These are phyloP conservation scores for Trichonephila inaurata DNA, from an alignment of 1,140 invertebrate genomes.

Conservation along the genomic window DNA sequence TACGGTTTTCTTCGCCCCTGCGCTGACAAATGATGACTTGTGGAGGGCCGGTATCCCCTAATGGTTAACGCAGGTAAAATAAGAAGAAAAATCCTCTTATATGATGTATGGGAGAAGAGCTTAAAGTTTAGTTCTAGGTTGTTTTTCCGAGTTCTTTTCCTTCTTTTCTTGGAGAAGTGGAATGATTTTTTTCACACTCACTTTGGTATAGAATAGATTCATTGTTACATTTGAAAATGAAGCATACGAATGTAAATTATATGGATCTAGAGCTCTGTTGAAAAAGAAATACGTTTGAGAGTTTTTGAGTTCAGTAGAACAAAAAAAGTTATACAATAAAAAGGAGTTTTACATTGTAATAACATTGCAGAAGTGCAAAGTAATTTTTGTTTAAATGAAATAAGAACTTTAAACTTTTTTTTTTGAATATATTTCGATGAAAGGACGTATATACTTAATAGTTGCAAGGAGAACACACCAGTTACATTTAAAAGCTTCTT, in stretches of 20 bases:
- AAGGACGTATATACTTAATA: too few relatives aligned
- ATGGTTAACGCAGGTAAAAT: conserved; percentile 24
- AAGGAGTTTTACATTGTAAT: too few relatives aligned
- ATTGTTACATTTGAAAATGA: not conserved
- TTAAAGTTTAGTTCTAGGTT: not conserved
- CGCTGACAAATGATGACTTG: conserved; percentile 57
- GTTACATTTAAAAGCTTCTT: too few relatives aligned
- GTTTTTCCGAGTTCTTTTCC: not conserved
- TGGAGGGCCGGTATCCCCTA: conserved; percentile 7
- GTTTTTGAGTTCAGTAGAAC: not conserved
- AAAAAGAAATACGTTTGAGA: not conserved
- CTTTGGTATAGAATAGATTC: not conserved
- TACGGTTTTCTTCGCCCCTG: conserved; percentile 48
- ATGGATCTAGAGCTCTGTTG: not conserved
- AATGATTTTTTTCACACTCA: not conserved
- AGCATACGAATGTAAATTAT: not conserved
- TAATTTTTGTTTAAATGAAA: not conserved
- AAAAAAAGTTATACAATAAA: too few relatives aligned
- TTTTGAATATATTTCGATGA: too few relatives aligned
- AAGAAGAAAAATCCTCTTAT: not conserved
- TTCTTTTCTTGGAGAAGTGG: not conserved
- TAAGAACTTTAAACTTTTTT: not conserved
- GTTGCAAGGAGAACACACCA: too few relatives aligned
- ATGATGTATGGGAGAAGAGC: conserved; percentile 1
- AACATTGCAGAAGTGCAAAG: too few relatives aligned